Conservation (phyloP, 1,140 invertebrate species). For the Cyrtorhinus lividipennis region DNA sequence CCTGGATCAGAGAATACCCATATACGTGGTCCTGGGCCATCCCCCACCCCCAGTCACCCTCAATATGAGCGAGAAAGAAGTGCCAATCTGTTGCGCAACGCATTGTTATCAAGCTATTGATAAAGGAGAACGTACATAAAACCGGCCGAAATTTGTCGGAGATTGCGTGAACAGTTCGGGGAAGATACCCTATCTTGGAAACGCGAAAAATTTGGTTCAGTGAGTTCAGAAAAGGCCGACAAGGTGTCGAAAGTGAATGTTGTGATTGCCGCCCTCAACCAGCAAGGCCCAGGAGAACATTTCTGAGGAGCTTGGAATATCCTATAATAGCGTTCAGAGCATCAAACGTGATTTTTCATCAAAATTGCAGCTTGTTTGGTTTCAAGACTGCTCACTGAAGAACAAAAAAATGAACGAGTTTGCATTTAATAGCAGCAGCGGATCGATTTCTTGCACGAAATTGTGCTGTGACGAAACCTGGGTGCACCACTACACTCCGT, state of each 20-base stretch:
- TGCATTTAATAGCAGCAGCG: background rate
- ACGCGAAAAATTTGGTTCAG: background rate
- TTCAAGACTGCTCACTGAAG: background rate
- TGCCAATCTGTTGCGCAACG: background rate
- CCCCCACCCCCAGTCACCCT: too few relatives aligned
- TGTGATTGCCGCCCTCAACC: background rate
- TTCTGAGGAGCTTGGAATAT: background rate
- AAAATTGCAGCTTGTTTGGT: background rate
- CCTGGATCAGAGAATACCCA: too few relatives aligned
- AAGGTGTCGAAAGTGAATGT: background rate
- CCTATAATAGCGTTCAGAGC: background rate
- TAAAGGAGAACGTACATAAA: background rate
- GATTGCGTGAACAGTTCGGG: too few relatives aligned
- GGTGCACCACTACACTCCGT: constrained; percentile 29
- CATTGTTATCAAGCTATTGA: background rate
- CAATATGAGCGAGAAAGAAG: too few relatives aligned
- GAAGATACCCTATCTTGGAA: too few relatives aligned
- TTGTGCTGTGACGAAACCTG: background rate
- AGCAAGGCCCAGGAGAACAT: background rate
- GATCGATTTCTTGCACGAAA: background rate
- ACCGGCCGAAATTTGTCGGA: background rate
- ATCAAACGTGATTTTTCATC: background rate
- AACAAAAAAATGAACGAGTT: background rate
- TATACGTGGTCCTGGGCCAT: too few relatives aligned
- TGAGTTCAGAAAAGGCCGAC: background rate